Evolutionary conservation across 64 coral and sea anemone species (phyloP).

Genomic region (Cladopsammia gracilis): DNA sequence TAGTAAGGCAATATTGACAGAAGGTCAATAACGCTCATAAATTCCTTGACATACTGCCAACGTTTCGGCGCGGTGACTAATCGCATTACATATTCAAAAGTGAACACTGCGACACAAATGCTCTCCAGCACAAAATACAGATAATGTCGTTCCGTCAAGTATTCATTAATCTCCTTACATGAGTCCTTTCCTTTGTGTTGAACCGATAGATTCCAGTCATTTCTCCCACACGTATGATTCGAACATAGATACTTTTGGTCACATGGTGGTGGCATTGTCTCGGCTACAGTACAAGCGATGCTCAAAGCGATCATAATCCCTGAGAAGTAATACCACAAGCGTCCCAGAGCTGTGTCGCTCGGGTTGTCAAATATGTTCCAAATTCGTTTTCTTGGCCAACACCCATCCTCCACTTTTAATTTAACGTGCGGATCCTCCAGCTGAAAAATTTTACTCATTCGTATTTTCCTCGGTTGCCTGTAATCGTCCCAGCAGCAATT

Average conservation of each 20-base stretch:
- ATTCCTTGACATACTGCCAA: slow-evolving; percentile 72
- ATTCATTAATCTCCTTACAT: slow-evolving; percentile 59
- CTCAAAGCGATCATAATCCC: slow-evolving; percentile 86
- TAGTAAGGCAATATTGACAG: slow-evolving; percentile 91
- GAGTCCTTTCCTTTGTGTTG: not conserved
- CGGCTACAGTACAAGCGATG: slow-evolving; percentile 91
- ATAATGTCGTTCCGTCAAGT: slow-evolving; percentile 24
- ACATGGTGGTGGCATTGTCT: slow-evolving; percentile 83
- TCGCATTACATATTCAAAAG: slow-evolving; percentile 77
- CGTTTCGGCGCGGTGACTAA: slow-evolving; percentile 78
- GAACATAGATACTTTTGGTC: slow-evolving; percentile 74
- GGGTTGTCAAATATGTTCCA: slow-evolving; percentile 90
- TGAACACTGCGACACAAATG: slow-evolving; percentile 77
- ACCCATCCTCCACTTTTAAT: slow-evolving; percentile 13
- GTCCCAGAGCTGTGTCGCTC: slow-evolving; percentile 50
- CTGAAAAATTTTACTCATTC: slow-evolving; percentile 88
- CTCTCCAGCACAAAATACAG: slow-evolving; percentile 80
- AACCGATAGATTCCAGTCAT: slow-evolving; percentile 35
- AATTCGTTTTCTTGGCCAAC: slow-evolving; percentile 46
- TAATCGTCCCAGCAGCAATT: slow-evolving; percentile 96
- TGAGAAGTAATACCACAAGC: slow-evolving; percentile 87
- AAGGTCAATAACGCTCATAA: slow-evolving; percentile 86
- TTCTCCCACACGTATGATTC: slow-evolving; percentile 51
- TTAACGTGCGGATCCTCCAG: slow-evolving; percentile 57
- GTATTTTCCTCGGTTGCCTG: slow-evolving; percentile 75